Conservation (phyloP, 2,797 vertebrate genomes). For the Emydoidea blandingii region DNA sequence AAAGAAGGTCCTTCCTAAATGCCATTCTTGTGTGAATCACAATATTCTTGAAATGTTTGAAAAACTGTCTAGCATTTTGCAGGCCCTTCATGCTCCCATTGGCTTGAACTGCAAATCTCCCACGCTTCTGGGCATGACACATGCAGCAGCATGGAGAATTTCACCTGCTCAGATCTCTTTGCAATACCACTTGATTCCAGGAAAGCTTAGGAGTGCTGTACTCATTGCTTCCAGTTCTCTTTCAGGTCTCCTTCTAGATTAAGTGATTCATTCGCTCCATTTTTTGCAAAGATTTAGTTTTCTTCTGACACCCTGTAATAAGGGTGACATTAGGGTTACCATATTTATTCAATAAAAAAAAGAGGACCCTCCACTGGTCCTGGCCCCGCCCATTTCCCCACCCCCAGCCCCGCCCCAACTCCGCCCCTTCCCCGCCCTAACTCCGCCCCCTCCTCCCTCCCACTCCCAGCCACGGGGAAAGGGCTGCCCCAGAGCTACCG, state of each 20-base stretch:
- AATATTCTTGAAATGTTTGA: background rate
- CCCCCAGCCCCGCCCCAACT: too few relatives aligned
- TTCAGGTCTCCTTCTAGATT: background rate
- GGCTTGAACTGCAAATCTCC: background rate
- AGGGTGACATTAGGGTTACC: too few relatives aligned
- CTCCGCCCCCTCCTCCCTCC: too few relatives aligned
- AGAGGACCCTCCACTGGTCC: too few relatives aligned
- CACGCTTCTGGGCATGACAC: background rate
- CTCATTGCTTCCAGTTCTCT: too few relatives aligned
- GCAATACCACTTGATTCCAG: background rate
- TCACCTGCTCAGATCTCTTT: background rate
- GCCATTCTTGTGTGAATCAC: background rate
- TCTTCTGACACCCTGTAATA: background rate
- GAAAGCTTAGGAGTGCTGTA: background rate
- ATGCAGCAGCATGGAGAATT: background rate
- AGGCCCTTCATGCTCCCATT: background rate
- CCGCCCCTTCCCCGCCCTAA: too few relatives aligned
- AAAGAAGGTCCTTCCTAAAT: background rate
- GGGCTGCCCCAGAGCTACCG: too few relatives aligned
- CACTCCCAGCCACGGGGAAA: too few relatives aligned
- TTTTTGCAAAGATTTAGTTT: background rate
- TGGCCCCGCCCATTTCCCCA: too few relatives aligned
- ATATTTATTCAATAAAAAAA: too few relatives aligned
- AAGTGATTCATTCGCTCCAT: background rate
- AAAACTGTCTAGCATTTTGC: rapidly evolving